Base-by-base conservation (phyloP, 2,797 vertebrate species). In the Hoplostethus mediterraneus region DNA sequence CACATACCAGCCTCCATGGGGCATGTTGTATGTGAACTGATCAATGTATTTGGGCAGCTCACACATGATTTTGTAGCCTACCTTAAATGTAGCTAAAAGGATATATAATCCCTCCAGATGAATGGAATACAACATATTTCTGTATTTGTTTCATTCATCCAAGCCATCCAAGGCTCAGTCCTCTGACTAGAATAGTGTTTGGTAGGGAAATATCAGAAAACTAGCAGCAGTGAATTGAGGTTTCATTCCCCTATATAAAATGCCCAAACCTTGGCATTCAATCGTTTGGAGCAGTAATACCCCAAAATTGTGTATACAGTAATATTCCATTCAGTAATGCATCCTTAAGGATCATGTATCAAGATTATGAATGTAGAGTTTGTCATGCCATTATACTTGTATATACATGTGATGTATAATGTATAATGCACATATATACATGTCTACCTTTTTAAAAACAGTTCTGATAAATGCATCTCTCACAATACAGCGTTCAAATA, bases 91-190 rank as follows among this genome's bases (percentile, higher is more conserved):
- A 82, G 86, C 74, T 72, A 55, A 66, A 40, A 73, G 56, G 69
- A 55, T 63, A 52, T 53, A 48, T 88, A 91, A 90, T 91, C 89
- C 74, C 64, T 86, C 79, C 86, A 87, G 82, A 90, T 90, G 65
- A 90, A 84, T 78, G 58, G 42, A 75, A 78, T 55, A 68, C 61
- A 79, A 68, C 77, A 86, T 83, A 76, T 88, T 83, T 80, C 30
- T 82, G 66, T 81, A 67, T 88, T 83, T 84, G 70, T 83, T 83
- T 84, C 65, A 89, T 86, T 79, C 79, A 62, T 78, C 64, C 59
- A 73, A 81, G 75, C 69, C 76, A 56, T 44, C 42, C 12, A 13
- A 11, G 63, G 70, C 75, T 77, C 55, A 49, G 33, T 36, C 33
- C 33, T 36, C 33, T 36, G 33, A 36, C 33, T 6, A 36, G 7